These are phyloP conservation scores for Cheirogaleus major DNA, from an alignment of 2,797 vertebrate genomes.

Conservation along the genomic window DNA sequence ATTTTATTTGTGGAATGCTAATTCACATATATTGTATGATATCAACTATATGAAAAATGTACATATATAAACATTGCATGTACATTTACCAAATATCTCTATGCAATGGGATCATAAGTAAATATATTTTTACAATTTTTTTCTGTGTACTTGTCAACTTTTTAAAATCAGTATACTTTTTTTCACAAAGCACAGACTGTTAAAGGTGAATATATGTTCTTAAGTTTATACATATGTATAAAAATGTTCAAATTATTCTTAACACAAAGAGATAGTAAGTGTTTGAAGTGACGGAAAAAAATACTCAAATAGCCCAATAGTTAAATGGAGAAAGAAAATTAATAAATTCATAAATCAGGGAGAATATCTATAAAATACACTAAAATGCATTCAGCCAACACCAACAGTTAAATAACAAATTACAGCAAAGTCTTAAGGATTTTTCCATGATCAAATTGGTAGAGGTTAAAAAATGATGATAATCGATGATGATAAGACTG, in stretches of 20 bases:
- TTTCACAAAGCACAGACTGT: neutral
- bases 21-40: neutral
- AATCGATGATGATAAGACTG: neutral
- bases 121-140: neutral
- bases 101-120: neutral
- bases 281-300: neutral
- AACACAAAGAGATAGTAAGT: too few species aligned
- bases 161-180: neutral
- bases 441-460: neutral
- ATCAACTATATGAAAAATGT: neutral
- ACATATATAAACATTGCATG: neutral
- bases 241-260: neutral
- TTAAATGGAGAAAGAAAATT: neutral
- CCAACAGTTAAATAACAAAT: neutral
- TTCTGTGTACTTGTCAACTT: neutral
- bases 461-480: neutral
- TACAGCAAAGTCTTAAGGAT: neutral
- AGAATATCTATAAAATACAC: neutral
- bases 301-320: neutral
- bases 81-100: neutral
- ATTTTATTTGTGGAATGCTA: neutral
- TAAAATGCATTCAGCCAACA: neutral
- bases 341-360: neutral
- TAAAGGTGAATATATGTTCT: neutral
- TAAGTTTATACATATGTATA: neutral